Evolutionary conservation across 2,113 vertebrate species (phyloP).

Genomic region (Neomonachus schauinslandi): DNA sequence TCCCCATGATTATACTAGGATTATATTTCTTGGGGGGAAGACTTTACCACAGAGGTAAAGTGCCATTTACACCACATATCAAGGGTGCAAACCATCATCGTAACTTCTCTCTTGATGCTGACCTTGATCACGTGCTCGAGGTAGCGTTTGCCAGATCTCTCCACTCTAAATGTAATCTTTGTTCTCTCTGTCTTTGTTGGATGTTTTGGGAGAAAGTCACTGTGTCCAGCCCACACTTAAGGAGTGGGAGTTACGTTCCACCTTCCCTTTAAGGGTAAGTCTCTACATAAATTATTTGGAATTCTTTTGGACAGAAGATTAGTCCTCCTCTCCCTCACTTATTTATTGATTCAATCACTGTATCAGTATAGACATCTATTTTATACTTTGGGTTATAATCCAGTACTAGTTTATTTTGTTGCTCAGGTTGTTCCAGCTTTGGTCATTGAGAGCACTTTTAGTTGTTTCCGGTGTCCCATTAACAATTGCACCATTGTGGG

Average conservation of each 20-base stretch:
- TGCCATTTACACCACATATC: neutral
- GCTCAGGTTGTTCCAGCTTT: neutral
- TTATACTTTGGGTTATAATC: neutral
- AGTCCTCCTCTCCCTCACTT: neutral
- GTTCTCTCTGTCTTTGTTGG: neutral
- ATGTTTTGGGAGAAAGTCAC: neutral
- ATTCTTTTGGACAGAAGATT: neutral
- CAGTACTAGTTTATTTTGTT: neutral
- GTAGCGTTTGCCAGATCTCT: neutral
- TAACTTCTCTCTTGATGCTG: neutral
- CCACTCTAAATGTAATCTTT: neutral
- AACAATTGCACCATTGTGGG: neutral
- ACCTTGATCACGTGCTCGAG: neutral
- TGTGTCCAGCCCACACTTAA: neutral
- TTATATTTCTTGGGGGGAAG: neutral
- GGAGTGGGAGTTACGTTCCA: neutral
- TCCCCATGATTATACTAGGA: neutral
- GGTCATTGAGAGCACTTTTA: neutral
- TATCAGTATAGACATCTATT: neutral
- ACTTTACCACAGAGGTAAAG: neutral
- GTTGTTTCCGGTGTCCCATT: neutral
- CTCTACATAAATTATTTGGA: neutral
- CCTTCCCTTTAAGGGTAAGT: neutral
- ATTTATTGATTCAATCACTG: neutral
- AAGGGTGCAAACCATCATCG: neutral